These are phyloP conservation scores for Aphelocoma californica DNA, from an alignment of 2,797 vertebrate genomes.

Conservation along the genomic window DNA sequence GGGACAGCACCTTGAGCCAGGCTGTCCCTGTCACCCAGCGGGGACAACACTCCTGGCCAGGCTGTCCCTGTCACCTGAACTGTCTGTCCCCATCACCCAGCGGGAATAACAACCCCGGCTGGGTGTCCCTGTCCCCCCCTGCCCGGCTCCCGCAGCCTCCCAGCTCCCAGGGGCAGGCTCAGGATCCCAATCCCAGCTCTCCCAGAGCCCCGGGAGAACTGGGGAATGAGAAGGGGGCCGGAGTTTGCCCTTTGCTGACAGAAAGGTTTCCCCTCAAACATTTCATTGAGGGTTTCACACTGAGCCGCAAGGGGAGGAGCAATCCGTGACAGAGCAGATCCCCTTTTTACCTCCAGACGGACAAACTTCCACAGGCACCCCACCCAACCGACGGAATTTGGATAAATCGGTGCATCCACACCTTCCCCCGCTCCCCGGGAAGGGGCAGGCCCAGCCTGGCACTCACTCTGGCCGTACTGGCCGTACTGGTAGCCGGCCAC, in stretches of 20 bases:
- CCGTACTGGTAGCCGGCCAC: constrained; percentile 97
- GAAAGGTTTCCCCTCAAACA: neutral
- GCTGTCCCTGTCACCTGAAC: neutral
- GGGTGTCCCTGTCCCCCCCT: neutral
- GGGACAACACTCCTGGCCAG: too few relatives aligned
- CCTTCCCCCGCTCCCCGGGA: rapidly evolving
- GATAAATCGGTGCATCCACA: rapidly evolving
- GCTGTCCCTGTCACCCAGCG: too few relatives aligned
- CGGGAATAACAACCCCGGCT: neutral
- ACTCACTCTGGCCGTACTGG: constrained; percentile 96
- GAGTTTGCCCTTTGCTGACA: neutral
- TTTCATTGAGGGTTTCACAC: rapidly evolving
- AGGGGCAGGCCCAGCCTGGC: neutral
- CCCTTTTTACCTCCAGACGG: neutral
- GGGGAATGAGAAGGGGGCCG: neutral
- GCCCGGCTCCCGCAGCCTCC: neutral
- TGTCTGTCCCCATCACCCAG: too few relatives aligned
- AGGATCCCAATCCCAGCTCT: neutral
- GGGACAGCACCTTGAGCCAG: too few relatives aligned
- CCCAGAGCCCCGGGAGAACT: neutral
- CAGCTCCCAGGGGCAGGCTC: neutral
- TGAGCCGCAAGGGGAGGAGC: neutral
- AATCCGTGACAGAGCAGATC: neutral
- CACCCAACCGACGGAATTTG: rapidly evolving
- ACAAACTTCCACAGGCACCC: neutral